Evolutionary conservation across 2,888 invertebrate species (phyloP).

Genomic region (Rotaria magnacalcarata): DNA sequence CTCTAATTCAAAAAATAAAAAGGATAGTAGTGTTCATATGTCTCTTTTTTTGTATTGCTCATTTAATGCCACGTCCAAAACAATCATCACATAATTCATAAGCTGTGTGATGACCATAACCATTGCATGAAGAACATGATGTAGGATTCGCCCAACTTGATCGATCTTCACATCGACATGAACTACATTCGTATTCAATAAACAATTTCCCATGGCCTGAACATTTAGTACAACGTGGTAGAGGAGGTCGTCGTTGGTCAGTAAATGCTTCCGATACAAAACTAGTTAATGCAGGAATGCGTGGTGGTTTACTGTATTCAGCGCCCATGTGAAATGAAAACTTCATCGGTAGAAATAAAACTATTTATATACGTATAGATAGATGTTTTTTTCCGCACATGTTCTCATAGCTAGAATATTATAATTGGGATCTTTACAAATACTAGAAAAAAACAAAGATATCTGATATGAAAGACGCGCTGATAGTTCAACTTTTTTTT

Average conservation of each 20-base stretch:
- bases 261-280: neutral
- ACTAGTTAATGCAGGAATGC: neutral
- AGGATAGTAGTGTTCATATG: neutral
- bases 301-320: neutral
- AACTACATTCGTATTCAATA: neutral
- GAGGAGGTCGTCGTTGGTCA: neutral
- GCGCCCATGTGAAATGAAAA: neutral
- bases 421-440: no score
- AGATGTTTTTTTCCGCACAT: neutral
- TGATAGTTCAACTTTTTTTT: neutral
- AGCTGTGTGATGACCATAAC: neutral
- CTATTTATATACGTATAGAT: neutral
- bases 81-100: neutral
- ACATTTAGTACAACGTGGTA: neutral
- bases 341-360: no score
- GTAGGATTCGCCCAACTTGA: neutral
- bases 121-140: neutral
- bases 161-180: neutral
- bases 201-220: neutral
- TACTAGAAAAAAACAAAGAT: neutral
- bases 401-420: neutral
- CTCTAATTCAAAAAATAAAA: neutral
- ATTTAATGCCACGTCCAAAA: neutral
- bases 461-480: neutral
- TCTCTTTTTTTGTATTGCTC: neutral